Base-by-base conservation (phyloP, 2,888 invertebrate species). In the Leptura quadrifasciata region DNA sequence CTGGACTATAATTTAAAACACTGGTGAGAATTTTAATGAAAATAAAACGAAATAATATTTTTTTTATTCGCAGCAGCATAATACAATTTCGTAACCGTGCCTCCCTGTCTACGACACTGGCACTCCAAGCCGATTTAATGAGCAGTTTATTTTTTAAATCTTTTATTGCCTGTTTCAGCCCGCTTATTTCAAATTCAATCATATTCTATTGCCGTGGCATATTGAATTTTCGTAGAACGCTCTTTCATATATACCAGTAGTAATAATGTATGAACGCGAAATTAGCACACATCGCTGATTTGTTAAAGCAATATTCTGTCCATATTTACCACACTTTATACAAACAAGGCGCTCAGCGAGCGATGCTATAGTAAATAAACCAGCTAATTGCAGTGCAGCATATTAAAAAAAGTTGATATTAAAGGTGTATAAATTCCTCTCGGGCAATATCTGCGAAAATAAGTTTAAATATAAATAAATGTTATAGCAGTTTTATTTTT, bases 241-340 rank as follows among this genome's bases (percentile, higher is more conserved):
- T 31, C 27, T 15, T 17, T 60, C 58, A 12, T 21, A 21, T 24
- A 27, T 60, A 31, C 60, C 60, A 6, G 31, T 60, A 0, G 60
- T 60, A 60, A 60, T 60, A 47, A 47, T 47, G 60, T 60, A n/a
- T 60, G 15, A 60, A 60, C 31, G 60, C 31, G 27, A 60, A 31
- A 17, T 60, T 31, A 31, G n/a, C 60, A 60, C 60, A 24, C 60
- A 31, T 60, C 60, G 27, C 60, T 60, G 60, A 60, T 60, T 60
- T 27, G 60, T 17, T 47, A n/a, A 47, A 31, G 60, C 24, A 60
- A 60, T 60, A 60, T 60, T 10, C 60, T 31, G 27, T 31, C 60
- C 60, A 60, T 60, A 60, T 60, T 60, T 60, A 27, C 27, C 27
- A 31, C 60, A 17, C 31, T 60, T 31, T 60, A 18, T 60, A 24